Conservation (phyloP, 2,113 vertebrate genomes). For the Ceuthmochares aereus region DNA sequence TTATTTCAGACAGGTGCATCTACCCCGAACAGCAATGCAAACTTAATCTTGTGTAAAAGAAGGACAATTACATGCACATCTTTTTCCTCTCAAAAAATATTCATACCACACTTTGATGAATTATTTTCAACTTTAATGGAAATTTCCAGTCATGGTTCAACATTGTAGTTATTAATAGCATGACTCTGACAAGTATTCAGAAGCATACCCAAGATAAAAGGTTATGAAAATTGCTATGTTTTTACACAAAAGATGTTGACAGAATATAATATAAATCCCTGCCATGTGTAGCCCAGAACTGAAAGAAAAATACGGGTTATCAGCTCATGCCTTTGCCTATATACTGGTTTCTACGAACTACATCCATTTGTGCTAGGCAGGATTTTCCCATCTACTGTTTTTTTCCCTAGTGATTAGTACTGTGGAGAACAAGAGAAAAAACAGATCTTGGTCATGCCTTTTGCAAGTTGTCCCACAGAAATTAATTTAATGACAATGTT, state of each 20-base stretch:
- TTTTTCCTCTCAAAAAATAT: background rate
- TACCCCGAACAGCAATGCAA: background rate
- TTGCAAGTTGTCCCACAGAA: constrained; percentile 2
- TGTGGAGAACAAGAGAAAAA: background rate
- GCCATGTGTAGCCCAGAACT: background rate
- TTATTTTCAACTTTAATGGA: background rate
- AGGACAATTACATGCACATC: background rate
- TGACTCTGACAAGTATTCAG: background rate
- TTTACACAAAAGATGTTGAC: background rate
- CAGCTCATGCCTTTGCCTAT: background rate
- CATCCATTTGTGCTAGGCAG: background rate
- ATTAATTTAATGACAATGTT: constrained; percentile 7
- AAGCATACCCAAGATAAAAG: background rate
- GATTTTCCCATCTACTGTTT: background rate
- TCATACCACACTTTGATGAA: background rate
- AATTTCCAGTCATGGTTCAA: background rate
- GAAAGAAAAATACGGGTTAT: background rate
- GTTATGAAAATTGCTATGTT: background rate
- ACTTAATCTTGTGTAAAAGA: background rate
- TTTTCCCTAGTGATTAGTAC: constrained; percentile 17
- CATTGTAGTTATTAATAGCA: background rate
- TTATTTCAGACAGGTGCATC: background rate
- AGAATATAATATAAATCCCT: background rate
- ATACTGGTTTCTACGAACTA: background rate
- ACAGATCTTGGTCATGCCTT: background rate